A percentile compares a stretch with the other conserved stretches of the same genome.
Conservation (phyloP, 2,797 vertebrate genomes). For the Luscinia megarhynchos region DNA sequence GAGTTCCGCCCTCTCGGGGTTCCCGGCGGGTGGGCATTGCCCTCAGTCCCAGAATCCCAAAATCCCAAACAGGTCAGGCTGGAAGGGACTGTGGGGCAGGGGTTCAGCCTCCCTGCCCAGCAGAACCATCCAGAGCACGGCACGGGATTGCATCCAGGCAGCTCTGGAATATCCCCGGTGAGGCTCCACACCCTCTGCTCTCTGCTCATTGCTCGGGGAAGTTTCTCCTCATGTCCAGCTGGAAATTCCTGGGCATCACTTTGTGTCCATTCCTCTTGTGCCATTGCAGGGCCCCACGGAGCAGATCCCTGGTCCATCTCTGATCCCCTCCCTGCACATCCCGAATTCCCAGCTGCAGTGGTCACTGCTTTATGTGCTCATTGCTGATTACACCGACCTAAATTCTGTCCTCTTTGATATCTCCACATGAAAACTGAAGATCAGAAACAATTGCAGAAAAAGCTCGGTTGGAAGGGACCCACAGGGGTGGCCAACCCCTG, state of each 20-base stretch:
- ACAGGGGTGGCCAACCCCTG: background rate
- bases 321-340: background rate
- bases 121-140: background rate
- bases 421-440: fast-evolving
- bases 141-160: too few relatives aligned
- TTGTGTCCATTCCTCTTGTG: background rate
- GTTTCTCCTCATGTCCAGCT: background rate
- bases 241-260: background rate
- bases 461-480: background rate
- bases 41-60: background rate
- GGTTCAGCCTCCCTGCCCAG: background rate
- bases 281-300: background rate
- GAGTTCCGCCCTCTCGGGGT: fast-evolving
- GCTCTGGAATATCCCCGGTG: background rate
- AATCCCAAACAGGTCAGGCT: background rate
- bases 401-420: fast-evolving
- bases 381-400: fast-evolving
- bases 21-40: too few relatives aligned
- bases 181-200: background rate
- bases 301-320: background rate
- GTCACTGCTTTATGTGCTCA: fast-evolving
- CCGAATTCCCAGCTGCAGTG: background rate
- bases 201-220: background rate
- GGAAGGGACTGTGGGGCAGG: background rate
- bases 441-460: background rate